A percentile compares a stretch with the other conserved stretches of the same genome.
These are phyloP conservation scores for Eurois occulta DNA, from an alignment of 2,888 invertebrate species.

Conservation along the genomic window DNA sequence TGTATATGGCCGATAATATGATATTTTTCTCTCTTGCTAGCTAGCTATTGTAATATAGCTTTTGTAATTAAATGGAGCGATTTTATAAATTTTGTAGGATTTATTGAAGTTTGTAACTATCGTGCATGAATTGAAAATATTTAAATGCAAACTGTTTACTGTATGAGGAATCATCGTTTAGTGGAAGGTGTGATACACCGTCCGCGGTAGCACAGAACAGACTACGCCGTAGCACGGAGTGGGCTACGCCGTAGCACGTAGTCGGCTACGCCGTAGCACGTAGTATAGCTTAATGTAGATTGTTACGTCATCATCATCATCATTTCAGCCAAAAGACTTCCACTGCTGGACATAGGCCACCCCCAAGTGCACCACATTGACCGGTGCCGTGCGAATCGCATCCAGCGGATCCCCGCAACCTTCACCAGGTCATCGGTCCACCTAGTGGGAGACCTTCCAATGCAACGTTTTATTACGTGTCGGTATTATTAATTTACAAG, in stretches of 20 bases:
- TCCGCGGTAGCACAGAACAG: not conserved
- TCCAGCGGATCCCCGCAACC: too few relatives aligned
- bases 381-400: too few relatives aligned
- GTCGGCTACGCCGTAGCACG: not conserved
- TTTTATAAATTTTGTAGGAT: not conserved
- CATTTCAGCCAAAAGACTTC: too few relatives aligned
- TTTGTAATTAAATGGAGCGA: not conserved
- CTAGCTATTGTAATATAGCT: too few relatives aligned
- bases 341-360: too few relatives aligned
- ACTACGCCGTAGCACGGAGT: not conserved
- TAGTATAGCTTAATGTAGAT: too few relatives aligned
- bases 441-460: too few relatives aligned
- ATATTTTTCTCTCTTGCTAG: conserved; percentile 1
- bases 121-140: not conserved
- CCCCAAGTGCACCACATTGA: too few relatives aligned
- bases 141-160: not conserved
- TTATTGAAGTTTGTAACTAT: not conserved
- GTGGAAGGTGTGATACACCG: not conserved
- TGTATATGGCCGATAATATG: not conserved
- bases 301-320: too few relatives aligned
- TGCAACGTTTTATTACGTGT: too few relatives aligned
- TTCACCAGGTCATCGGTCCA: too few relatives aligned
- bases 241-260: not conserved
- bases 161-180: not conserved
- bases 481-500: not conserved